Evolutionary conservation across 1,140 invertebrate genomes (phyloP).

Genomic region (Magallana angulata): DNA sequence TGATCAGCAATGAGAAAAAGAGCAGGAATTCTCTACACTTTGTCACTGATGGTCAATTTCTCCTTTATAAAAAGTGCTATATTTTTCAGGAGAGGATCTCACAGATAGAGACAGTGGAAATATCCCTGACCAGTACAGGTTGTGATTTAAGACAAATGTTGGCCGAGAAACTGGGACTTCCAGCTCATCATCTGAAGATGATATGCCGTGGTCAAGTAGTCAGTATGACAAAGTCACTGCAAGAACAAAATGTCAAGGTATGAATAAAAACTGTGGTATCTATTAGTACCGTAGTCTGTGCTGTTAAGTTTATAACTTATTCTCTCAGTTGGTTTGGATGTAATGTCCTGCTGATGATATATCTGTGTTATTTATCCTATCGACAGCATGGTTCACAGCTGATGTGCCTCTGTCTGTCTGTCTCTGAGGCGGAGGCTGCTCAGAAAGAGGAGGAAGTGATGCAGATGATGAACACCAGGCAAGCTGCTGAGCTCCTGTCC

Average conservation of each 20-base stretch:
- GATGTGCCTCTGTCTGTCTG: constrained; percentile 83
- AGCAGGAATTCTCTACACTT: too few species aligned
- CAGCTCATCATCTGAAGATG: constrained; percentile 83
- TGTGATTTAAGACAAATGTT: constrained; percentile 82
- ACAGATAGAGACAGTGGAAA: constrained; percentile 56
- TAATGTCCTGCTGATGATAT: neutral
- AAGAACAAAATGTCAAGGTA: constrained; percentile 82
- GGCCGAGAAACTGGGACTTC: constrained; percentile 79
- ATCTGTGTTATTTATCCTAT: neutral
- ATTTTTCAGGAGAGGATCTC: constrained; percentile 6
- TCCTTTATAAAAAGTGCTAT: too few species aligned
- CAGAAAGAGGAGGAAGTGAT: constrained; percentile 75
- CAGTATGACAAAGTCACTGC: constrained; percentile 80
- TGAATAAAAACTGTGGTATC: constrained; percentile 1
- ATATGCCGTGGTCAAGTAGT: constrained; percentile 85
- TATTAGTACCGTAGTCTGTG: too few species aligned
- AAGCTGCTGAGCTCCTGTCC: constrained; percentile 81
- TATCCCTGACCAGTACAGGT: constrained; percentile 73
- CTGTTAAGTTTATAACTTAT: neutral
- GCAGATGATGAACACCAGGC: constrained; percentile 81
- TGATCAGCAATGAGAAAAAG: too few species aligned
- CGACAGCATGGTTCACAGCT: constrained; percentile 84
- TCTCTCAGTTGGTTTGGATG: neutral
- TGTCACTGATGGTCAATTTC: too few species aligned
- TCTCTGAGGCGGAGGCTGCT: constrained; percentile 65